These are phyloP conservation scores for Drosophila aldrichi DNA, from an alignment of 2,888 invertebrate genomes.

Conservation along the genomic window DNA sequence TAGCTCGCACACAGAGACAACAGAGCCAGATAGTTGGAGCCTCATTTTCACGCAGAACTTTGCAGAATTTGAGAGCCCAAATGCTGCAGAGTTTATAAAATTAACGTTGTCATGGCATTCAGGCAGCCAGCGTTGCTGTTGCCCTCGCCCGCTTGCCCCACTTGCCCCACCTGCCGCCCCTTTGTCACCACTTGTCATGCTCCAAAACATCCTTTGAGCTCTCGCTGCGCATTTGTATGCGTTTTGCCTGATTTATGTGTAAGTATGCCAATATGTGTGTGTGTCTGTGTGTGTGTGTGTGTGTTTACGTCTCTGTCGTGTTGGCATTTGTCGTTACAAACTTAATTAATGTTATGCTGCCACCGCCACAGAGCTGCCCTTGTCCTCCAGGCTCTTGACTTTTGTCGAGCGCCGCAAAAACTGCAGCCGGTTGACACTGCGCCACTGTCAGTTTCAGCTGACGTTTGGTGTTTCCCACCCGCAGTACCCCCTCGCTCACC, in stretches of 20 bases:
- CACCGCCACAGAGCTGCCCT: constrained; percentile 51
- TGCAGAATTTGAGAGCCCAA: constrained; percentile 29
- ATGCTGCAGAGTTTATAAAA: constrained; percentile 77
- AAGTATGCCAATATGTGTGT: constrained; percentile 26
- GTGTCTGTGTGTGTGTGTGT: constrained; percentile 25
- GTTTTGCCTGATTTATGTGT: constrained; percentile 63
- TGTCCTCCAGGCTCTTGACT: constrained; percentile 73
- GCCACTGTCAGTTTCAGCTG: constrained; percentile 81
- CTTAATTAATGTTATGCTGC: constrained; percentile 78
- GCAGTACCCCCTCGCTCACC: too few relatives aligned
- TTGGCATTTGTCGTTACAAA: constrained; percentile 75
- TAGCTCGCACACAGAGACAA: constrained; percentile 41
- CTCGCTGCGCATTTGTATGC: constrained; percentile 64
- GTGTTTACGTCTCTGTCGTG: constrained; percentile 69
- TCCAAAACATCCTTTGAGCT: constrained; percentile 67
- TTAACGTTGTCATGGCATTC: constrained; percentile 78
- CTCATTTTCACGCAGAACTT: constrained; percentile 24
- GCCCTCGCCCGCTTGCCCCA: constrained; percentile 42
- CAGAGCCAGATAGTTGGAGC: constrained; percentile 27
- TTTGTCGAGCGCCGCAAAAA: constrained; percentile 77
- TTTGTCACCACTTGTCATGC: constrained; percentile 50
- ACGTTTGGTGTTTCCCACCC: constrained; percentile 69
- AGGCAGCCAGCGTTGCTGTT: constrained; percentile 36
- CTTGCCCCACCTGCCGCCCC: not conserved
- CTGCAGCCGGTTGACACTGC: constrained; percentile 60